Base-by-base conservation (phyloP, 2,113 vertebrate species). In the Dromaius novaehollandiae region DNA sequence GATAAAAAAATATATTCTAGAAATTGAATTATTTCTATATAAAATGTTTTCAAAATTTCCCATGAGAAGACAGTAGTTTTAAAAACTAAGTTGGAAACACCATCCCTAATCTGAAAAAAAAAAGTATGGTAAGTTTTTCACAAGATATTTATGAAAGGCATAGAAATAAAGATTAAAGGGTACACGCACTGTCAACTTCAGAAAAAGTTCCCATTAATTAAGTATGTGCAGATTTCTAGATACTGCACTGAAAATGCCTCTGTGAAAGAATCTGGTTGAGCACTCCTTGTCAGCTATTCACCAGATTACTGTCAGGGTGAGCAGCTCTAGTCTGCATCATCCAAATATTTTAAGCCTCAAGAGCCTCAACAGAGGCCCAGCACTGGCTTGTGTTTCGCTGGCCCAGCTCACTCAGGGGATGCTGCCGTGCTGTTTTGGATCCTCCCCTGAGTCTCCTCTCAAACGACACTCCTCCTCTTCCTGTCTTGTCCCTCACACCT, bases 21-120 rank as follows among this genome's bases (percentile, higher is more conserved):
- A 94, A 97, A 95, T 76, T 86, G 79, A 95, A 91, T 90, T 81
- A 95, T 83, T 91, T 88, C 89, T 94, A 86, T 90, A 78, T 50
- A 86, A 95, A 81, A 75, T 68, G 42, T 86, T 95, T 89, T 86
- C 71, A 88, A 73, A 95, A 95, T 95, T 83, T 95, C 95, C 93
- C 94, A 81, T 71, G 96, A 94, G 96, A 95, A 88, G 71, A 83
- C 13, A 74, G 51, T 42, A 78, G 75, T 51, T 95, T 91, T 91
- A 48, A 91, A 92, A 95, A 91, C 48, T 58, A 92, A 89, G 55
- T 92, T 86, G 42, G 36, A 95, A 95, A 81, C 0, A 11, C 53
- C 20, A 85, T 56, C 70, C 55, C 73, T 77, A 83, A 74, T 66
- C 44, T 58, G 24, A 51, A 88, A 81, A 77, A 77, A 74, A 89